These are phyloP conservation scores for Acrossocheilus fasciatus DNA, from an alignment of 2,797 vertebrate species.

Conservation along the genomic window DNA sequence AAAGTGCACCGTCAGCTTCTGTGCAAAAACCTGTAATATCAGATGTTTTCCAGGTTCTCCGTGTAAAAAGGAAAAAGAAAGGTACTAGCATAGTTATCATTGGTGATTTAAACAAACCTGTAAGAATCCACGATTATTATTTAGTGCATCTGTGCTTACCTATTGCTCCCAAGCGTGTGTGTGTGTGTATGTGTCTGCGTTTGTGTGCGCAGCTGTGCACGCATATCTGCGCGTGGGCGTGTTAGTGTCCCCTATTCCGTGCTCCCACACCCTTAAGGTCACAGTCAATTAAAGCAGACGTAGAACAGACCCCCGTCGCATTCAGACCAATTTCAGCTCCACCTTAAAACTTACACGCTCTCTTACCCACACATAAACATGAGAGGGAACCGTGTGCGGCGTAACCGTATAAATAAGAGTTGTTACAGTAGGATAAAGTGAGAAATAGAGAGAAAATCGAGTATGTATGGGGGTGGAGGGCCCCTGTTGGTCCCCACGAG, in stretches of 20 bases:
- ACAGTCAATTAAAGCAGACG: slow-evolving; percentile 47
- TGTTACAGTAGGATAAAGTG: slow-evolving; percentile 31
- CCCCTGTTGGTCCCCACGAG: slow-evolving; percentile 16
- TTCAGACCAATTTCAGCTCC: slow-evolving; percentile 41
- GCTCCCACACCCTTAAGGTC: slow-evolving; percentile 53
- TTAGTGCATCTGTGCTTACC: not conserved
- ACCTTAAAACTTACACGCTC: slow-evolving; percentile 40
- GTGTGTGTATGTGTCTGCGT: slow-evolving; percentile 26
- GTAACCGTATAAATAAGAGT: not conserved
- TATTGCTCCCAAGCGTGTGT: slow-evolving; percentile 17
- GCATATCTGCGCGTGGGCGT: slow-evolving; percentile 42
- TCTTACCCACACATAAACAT: slow-evolving; percentile 22
- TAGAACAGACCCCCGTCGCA: slow-evolving; percentile 32
- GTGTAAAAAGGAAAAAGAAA: not conserved
- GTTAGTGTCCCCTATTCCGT: slow-evolving; percentile 25
- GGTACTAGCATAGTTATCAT: not conserved
- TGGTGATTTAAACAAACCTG: not conserved
- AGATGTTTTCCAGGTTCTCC: slow-evolving; percentile 1
- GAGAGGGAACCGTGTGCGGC: not conserved
- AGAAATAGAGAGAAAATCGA: slow-evolving; percentile 4
- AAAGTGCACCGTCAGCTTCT: slow-evolving; percentile 21
- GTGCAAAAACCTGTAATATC: slow-evolving; percentile 7
- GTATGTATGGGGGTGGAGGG: not conserved
- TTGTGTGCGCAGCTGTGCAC: slow-evolving; percentile 31
- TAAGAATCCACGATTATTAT: not conserved